phyloP scores from a whole-genome alignment of 1,140 invertebrate genomes.

The Atta cephalotes region DNA sequence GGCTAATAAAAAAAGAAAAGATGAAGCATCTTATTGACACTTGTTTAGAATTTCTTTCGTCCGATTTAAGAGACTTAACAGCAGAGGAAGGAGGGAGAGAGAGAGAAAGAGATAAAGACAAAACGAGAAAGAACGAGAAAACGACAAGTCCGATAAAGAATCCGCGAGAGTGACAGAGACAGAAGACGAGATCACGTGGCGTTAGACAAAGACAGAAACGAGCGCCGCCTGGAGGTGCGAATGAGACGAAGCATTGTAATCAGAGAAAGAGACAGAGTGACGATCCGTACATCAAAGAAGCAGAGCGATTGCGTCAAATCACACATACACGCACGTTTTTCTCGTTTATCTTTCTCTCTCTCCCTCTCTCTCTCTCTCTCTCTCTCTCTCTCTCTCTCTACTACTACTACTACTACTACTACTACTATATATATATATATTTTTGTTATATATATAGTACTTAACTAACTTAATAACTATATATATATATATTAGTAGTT shows the following conservation, averaged over 20 bases:
- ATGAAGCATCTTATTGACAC: not conserved
- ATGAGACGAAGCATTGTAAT: not conserved
- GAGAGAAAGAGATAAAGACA: not conserved
- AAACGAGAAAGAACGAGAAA: constrained; percentile 1
- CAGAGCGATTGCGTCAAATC: constrained; percentile 67
- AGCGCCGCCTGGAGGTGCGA: not conserved
- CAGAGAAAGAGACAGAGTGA: constrained; percentile 51
- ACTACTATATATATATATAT: too few species aligned
- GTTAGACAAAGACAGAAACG: not conserved
- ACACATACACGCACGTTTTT: not conserved
- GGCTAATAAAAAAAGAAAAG: not conserved
- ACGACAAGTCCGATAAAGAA: constrained; percentile 16
- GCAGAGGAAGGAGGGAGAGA: too few species aligned
- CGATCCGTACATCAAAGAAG: constrained; percentile 16
- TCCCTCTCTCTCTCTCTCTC: too few species aligned
- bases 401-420: too few species aligned
- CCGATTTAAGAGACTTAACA: not conserved
- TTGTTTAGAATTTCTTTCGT: constrained; percentile 11
- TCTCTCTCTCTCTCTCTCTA: too few species aligned
- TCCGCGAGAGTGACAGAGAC: not conserved
- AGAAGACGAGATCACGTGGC: constrained; percentile 13
- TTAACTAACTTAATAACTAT: too few species aligned
- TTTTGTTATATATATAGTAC: too few species aligned
- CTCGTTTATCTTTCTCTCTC: not conserved
- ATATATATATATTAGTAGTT: too few species aligned